Conservation (phyloP, 2,797 vertebrate species). For the Oreochromis grahami region DNA sequence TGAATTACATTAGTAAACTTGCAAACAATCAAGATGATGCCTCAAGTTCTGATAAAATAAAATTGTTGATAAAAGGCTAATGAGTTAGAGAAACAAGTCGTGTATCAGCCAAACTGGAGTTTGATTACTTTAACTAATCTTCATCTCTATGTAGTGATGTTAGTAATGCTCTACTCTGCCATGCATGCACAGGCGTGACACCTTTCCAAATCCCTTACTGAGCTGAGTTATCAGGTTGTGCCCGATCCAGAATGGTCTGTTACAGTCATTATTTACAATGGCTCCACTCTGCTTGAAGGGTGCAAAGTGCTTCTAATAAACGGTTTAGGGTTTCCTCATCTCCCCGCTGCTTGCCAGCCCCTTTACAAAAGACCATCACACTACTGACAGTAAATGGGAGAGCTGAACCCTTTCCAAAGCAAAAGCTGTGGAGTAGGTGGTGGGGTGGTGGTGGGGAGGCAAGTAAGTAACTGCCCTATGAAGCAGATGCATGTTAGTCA, state of each 20-base stretch:
- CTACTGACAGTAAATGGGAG: conserved; percentile 79
- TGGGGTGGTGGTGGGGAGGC: not conserved
- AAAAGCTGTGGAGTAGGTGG: not conserved
- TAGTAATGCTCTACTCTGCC: not conserved
- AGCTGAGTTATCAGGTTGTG: conserved; percentile 38
- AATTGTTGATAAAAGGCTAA: not conserved
- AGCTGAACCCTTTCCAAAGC: conserved; percentile 10
- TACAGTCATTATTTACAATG: conserved; percentile 76
- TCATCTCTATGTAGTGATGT: not conserved
- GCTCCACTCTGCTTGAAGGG: conserved; percentile 75
- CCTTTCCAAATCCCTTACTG: conserved; percentile 16
- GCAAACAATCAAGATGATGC: not conserved
- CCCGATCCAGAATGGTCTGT: conserved; percentile 36
- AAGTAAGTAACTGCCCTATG: not conserved
- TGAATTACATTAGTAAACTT: not conserved
- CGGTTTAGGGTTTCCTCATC: conserved; percentile 78
- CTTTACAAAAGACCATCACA: conserved; percentile 80
- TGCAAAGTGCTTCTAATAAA: conserved; percentile 82
- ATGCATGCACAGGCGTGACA: conserved; percentile 20
- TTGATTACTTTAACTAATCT: not conserved
- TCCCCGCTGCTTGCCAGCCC: conserved; percentile 63
- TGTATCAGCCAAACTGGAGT: not conserved
- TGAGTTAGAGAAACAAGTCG: not conserved
- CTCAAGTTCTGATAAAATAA: not conserved
- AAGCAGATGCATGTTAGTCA: conserved; percentile 10